phyloP scores from a whole-genome alignment of 2,113 vertebrate species.

The Sceloporus undulatus region DNA sequence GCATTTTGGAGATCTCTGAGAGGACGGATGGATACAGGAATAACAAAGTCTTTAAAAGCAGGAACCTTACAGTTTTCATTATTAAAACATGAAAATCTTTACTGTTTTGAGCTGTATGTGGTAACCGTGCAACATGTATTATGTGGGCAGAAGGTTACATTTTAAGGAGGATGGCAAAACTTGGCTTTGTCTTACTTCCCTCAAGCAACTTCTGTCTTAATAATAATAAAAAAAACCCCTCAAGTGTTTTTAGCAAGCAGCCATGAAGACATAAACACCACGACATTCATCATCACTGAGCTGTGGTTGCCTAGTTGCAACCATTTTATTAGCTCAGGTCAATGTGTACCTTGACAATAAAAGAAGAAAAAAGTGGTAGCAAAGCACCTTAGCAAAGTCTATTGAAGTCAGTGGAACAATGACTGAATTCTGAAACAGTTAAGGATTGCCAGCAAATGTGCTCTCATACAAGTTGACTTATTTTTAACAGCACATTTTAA shows the following conservation, averaged over 20 bases:
- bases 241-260: neutral
- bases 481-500: slow-evolving; percentile 20
- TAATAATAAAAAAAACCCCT: neutral
- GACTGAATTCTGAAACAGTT: neutral
- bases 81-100: neutral
- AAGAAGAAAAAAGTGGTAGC: too few relatives aligned
- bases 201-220: neutral
- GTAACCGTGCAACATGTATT: neutral
- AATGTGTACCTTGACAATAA: neutral
- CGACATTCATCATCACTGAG: neutral
- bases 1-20: neutral
- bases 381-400: neutral
- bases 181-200: neutral
- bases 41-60: neutral
- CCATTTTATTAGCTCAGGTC: neutral
- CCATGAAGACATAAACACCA: neutral
- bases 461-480: slow-evolving; percentile 8
- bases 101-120: neutral
- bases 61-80: neutral
- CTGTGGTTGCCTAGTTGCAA: neutral
- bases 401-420: neutral
- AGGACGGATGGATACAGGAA: neutral
- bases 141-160: neutral
- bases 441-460: neutral
- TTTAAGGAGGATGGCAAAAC: neutral